Evolutionary conservation across 1,140 invertebrate genomes (phyloP), one percentile per base, ranked within the genome.

Genomic region (Drosophila pandora): DNA sequence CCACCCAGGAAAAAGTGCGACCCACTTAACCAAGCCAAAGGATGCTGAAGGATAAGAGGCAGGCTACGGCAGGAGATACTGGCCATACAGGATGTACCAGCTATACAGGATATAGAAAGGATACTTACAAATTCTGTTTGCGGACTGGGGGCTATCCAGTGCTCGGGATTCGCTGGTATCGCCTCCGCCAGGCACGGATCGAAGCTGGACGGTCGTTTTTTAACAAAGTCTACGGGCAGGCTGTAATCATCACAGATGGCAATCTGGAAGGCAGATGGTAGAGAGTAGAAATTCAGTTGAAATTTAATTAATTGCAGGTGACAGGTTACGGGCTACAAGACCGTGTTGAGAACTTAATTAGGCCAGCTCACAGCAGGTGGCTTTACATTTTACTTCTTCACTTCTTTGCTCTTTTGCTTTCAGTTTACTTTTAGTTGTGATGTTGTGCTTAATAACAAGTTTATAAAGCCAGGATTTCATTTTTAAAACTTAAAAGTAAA

Each of bases 191-290:
- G 90, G 84, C 92, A 93, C 55, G 93, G 91, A 79, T 93, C 93
- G 58, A 94, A 93, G 85, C 94, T 94, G 69, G 93, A 93, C 59
- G 94, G 94, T 87, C 94, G 92, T 92, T 93, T 93, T 90, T 94
- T 94, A 67, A 96, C 94, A 91, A 96, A 95, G 89, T 96, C 95
- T 67, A 96, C 95, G 22, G 95, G 95, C 53, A 96, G 92, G 93
- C 95, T 96, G 92, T 96, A 96, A 88, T 96, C 95, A 80, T 96
- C 95, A 91, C 95, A 96, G 64, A 96, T 93, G 48, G 95, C 94
- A 67, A 96, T 94, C 95, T 96, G 32, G n/a, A 39, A n/a, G 67
- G 7, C 56, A 45, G 12, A 32, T 10, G 3, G 9, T 6, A 57
- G n/a, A 37, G 21, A 12, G 7, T 9, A 34, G 34, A 13, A 41